Evolutionary conservation across 2,113 vertebrate species (phyloP), one percentile per base, ranked within the genome.

Genomic region (Rhabdornis inornatus): DNA sequence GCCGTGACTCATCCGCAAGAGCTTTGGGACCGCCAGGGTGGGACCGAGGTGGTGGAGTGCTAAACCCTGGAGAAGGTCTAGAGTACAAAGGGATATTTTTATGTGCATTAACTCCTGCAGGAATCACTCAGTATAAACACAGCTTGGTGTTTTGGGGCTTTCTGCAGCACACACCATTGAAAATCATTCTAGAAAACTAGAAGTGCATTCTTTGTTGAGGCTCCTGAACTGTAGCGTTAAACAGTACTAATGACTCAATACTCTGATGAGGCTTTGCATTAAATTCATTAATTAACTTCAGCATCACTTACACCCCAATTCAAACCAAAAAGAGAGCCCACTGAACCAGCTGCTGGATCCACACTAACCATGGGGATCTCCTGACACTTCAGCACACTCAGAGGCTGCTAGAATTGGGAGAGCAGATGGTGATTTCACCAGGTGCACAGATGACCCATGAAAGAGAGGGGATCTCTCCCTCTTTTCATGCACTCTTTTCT

Each of bases 141-240:
- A 74, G 68, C 39, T 64, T 6, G 14, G 59, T 15, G 53, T 0
- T 0, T 2, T 50, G 83, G 63, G 60, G 35, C 31, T 69, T 72
- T 77, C 78, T 68, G 69, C 0, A 4, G 24, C 13, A 44, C 1
- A 13, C 2, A 7, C 0, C 7, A 10, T 4, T 0, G 0, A 64
- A 69, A 71, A 64, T 4, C 2, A 1, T 12, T 61, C 33, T 65
- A 78, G 31, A 63, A 71, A 82, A 44, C 22, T 22, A 16, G 3
- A 63, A 87, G 21, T 7, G 21, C 4, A 3, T 44, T 61, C 13
- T 53, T n/a, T 49, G 18, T 33, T 42, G 53, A 87, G 44, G n/a
- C 20, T 30, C 55, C 52, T 50, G 64, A 45, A n/a, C 44, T 24
- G 28, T 2, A 45, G 33, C n/a, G 40, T 35, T 49, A 25, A 85